Conservation (phyloP, 2,888 invertebrate species). For the Nasonia oneida region DNA sequence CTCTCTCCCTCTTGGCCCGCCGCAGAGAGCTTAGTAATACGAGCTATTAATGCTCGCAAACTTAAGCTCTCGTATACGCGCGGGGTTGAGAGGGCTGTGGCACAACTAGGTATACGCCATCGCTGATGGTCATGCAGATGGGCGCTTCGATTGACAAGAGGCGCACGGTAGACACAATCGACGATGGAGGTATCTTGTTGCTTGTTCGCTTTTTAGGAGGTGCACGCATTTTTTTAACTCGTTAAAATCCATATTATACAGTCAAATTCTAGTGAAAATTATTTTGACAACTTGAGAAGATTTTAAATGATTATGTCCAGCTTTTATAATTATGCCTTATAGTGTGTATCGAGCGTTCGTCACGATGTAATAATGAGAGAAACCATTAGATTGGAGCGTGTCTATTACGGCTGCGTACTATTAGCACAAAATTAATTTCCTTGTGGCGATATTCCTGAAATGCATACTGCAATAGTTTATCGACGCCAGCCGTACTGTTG, state of each 20-base stretch:
- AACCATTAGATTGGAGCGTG: no score
- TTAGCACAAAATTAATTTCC: not conserved
- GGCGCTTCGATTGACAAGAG: not conserved
- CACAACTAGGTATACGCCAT: not conserved
- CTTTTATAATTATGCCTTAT: no score
- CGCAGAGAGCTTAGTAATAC: slow-evolving; percentile 6
- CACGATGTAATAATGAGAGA: no score
- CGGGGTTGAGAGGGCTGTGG: not conserved
- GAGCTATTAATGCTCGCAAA: slow-evolving; percentile 42
- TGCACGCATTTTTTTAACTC: not conserved
- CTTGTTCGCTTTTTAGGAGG: not conserved
- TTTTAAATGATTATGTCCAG: no score
- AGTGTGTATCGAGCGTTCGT: no score
- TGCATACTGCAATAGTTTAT: not conserved
- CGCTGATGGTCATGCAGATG: not conserved
- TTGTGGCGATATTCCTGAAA: not conserved
- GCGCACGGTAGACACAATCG: not conserved
- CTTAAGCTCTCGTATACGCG: slow-evolving; percentile 7
- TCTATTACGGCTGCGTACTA: no score
- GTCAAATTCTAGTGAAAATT: no score
- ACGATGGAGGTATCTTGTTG: not conserved
- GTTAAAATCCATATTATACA: no score
- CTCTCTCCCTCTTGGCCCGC: not conserved
- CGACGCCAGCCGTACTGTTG: not conserved
- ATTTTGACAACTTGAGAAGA: no score